phyloP scores from a whole-genome alignment of 2,113 vertebrate genomes.

The Bubo bubo region DNA sequence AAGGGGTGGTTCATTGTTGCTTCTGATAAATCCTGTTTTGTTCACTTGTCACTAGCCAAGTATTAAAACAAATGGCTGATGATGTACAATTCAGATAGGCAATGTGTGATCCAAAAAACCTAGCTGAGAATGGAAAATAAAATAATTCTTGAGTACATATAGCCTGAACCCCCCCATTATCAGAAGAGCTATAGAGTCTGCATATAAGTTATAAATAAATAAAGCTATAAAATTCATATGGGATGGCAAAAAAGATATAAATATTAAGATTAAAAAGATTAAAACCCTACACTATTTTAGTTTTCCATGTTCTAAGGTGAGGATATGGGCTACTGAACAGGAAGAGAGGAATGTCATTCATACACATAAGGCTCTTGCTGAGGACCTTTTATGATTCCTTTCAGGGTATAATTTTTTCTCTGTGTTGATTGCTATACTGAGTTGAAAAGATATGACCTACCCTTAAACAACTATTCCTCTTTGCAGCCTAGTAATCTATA shows the following conservation, averaged over 20 bases:
- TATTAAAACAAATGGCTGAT: constrained; percentile 48
- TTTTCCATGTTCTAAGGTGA: not conserved
- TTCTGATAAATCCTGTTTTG: constrained; percentile 29
- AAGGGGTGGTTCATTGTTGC: not conserved
- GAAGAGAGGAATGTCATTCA: not conserved
- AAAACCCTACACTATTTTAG: not conserved
- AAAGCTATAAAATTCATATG: not conserved
- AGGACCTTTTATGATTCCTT: not conserved
- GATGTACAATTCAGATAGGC: constrained; percentile 24
- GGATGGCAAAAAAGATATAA: not conserved
- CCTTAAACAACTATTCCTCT: not conserved
- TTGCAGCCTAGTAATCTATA: not conserved
- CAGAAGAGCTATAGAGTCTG: not conserved
- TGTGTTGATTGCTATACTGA: not conserved
- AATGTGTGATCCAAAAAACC: not conserved
- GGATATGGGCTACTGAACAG: not conserved
- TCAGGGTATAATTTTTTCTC: not conserved
- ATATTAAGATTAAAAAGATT: not conserved
- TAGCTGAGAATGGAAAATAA: not conserved
- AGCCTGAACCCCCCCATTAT: not conserved
- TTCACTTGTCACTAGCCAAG: constrained; percentile 16
- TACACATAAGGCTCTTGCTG: not conserved
- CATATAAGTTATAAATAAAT: not conserved
- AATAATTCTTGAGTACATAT: not conserved
- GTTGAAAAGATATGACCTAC: not conserved